Evolutionary conservation across 2,797 vertebrate species (phyloP).

Genomic region (Gambelia wislizenii): DNA sequence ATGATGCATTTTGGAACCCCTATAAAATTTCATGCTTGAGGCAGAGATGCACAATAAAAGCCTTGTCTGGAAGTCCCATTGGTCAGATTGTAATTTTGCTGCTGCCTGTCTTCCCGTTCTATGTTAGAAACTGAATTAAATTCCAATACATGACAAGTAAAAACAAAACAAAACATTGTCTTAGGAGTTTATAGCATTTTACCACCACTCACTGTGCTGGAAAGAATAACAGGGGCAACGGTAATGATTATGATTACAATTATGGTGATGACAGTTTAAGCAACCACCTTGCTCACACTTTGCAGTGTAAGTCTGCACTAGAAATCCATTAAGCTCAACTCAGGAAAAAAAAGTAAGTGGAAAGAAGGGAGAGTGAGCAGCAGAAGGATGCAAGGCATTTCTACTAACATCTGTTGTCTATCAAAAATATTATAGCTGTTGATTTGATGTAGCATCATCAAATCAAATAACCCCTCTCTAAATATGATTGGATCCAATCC

Average conservation of each 20-base stretch:
- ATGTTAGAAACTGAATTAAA: neutral
- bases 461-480: neutral
- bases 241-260: neutral
- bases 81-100: neutral
- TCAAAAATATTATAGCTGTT: neutral
- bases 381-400: neutral
- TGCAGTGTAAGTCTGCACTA: neutral
- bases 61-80: neutral
- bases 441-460: neutral
- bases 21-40: neutral
- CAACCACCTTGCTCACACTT: neutral
- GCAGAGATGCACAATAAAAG: neutral
- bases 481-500: neutral
- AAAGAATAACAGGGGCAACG: neutral
- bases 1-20: neutral
- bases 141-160: neutral
- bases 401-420: neutral
- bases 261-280: too few species aligned
- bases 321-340: neutral
- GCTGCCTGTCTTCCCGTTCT: neutral
- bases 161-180: neutral
- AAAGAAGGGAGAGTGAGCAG: neutral
- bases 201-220: neutral
- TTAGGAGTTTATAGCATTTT: rapidly evolving
- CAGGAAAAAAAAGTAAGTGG: neutral